Conservation (phyloP, 2,888 invertebrate genomes). For the Tinea trinotella region DNA sequence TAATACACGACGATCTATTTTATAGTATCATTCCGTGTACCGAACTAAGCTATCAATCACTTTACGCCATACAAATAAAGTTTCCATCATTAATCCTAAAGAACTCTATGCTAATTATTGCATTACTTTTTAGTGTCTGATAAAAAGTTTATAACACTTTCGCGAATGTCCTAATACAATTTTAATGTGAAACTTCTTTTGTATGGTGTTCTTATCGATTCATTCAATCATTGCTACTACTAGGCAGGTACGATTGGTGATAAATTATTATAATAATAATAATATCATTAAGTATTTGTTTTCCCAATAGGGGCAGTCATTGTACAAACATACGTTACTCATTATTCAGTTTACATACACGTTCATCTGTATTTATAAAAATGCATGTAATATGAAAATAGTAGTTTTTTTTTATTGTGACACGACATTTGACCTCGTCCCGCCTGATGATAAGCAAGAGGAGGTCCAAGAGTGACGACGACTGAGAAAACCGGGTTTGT, state of each 20-base stretch:
- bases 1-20: slow-evolving; percentile 3
- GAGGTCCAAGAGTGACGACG: too few species aligned
- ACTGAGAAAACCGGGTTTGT: too few species aligned
- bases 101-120: neutral
- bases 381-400: too few species aligned
- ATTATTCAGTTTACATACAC: too few species aligned
- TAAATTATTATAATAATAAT: slow-evolving; percentile 4
- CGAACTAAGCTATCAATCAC: neutral
- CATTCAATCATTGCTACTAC: slow-evolving; percentile 6
- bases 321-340: too few species aligned
- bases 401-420: too few species aligned
- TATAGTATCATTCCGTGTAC: neutral
- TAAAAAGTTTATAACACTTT: neutral
- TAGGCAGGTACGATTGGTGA: slow-evolving; percentile 1
- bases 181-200: neutral
- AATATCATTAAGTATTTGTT: neutral
- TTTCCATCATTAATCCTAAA: neutral
- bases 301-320: slow-evolving; percentile 10
- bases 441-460: too few species aligned
- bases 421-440: too few species aligned
- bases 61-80: neutral
- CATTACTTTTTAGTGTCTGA: too few species aligned
- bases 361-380: too few species aligned
- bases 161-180: neutral
- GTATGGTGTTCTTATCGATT: neutral